Conservation (phyloP, 1,140 invertebrate genomes). For the Archegozetes longisetosus region DNA sequence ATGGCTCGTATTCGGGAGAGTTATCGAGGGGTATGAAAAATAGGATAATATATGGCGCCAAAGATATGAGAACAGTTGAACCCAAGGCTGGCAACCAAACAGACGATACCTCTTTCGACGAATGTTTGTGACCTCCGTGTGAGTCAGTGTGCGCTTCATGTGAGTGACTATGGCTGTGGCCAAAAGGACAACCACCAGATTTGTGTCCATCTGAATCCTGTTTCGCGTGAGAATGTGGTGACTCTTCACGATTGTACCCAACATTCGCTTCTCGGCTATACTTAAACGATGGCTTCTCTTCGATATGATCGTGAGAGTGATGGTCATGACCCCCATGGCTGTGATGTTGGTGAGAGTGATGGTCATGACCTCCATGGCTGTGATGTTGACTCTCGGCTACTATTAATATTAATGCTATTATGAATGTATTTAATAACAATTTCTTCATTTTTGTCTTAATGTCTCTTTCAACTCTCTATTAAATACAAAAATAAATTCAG, state of each 20-base stretch:
- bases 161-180: background rate
- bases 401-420: no score
- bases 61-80: conserved; percentile 80
- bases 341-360: background rate
- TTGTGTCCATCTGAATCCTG: background rate
- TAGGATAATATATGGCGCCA: conserved; percentile 81
- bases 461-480: no score
- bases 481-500: no score
- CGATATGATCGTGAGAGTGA: background rate
- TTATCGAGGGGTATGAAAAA: conserved; percentile 86
- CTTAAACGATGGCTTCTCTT: background rate
- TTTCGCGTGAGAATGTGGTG: no score
- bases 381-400: no score
- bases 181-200: background rate
- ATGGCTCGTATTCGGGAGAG: conserved; percentile 56
- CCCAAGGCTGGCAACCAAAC: conserved; percentile 40
- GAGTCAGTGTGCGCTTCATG: no score
- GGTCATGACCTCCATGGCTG: background rate
- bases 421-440: no score
- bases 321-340: background rate
- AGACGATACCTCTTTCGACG: background rate
- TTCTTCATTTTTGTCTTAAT: no score
- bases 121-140: background rate
- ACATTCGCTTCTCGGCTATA: background rate
- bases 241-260: background rate